These are phyloP conservation scores for Siphonodentalium dalli DNA, from an alignment of 2,888 invertebrate species.

Conservation along the genomic window DNA sequence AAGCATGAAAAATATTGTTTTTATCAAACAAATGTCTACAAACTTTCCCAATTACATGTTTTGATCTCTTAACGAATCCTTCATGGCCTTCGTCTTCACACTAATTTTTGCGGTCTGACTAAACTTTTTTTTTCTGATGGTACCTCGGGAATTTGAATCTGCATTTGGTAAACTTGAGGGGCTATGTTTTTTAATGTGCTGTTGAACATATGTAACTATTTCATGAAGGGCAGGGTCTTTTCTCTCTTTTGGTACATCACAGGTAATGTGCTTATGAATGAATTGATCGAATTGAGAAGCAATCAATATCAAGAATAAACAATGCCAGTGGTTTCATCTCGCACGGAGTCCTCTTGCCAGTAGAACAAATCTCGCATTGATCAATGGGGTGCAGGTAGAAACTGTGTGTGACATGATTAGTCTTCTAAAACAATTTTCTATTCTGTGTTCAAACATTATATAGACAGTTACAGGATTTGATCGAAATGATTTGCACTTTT, in stretches of 20 bases:
- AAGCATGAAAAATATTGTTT: too few relatives aligned
- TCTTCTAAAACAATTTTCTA: conserved; percentile 7
- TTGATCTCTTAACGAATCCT: too few relatives aligned
- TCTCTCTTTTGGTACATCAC: conserved; percentile 10
- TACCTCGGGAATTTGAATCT: conserved; percentile 25
- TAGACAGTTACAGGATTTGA: conserved; percentile 15
- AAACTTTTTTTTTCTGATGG: too few relatives aligned
- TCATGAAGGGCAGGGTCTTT: conserved; percentile 14
- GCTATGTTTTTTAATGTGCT: conserved; percentile 25
- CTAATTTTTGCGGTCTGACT: too few relatives aligned
- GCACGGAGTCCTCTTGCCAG: conserved; percentile 4
- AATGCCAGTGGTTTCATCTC: conserved; percentile 8
- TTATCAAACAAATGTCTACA: too few relatives aligned
- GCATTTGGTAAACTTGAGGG: conserved; percentile 22
- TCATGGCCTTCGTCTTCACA: too few relatives aligned
- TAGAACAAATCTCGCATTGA: conserved; percentile 2
- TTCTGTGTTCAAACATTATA: conserved; percentile 16
- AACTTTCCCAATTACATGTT: too few relatives aligned
- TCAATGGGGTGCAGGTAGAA: conserved; percentile 6
- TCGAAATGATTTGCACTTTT: conserved; percentile 10
- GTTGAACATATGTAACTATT: conserved; percentile 20
- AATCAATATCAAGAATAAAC: conserved; percentile 9
- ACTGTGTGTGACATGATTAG: conserved; percentile 8
- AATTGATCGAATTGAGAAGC: conserved; percentile 7
- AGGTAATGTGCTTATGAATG: conserved; percentile 16